Base-by-base conservation (phyloP, 1,140 invertebrate species). In the Drosophila paulistorum region DNA sequence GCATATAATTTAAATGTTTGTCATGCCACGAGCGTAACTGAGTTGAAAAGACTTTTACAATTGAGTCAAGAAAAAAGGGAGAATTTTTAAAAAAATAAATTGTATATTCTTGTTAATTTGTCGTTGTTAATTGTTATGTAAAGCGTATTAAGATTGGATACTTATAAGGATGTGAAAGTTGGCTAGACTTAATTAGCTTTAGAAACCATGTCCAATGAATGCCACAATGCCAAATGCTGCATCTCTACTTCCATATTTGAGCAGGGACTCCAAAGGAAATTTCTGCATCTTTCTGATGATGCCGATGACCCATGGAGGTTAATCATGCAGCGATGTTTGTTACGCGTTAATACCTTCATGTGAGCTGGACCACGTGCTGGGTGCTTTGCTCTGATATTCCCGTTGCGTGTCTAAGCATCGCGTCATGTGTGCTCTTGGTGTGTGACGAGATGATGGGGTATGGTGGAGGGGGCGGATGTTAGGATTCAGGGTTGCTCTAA, bases 261-360 rank as follows among this genome's bases (percentile, higher is more conserved):
- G 23, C 45, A 51, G 17, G 9, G 14, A 51, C 20, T 51, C 45
- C 17, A 51, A 23, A 9, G 20, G 45, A 51, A 20, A 23, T 23
- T 51, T 51, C 45, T 51, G 45, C 45, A 51, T 51, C 45, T 51
- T 23, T 9, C 45, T 51, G 17, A 20, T 39, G 57, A 64, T 77
- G 61, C 57, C 68, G 75, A 77, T 77, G 75, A 77, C 82, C 73
- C 63, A 75, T 77, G 57, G 62, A 76, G 89, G 89, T 90, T 91
- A 91, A 91, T 91, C 89, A 91, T 89, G 86, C 90, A 91, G 74
- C 82, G 83, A 79, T 90, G 84, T 77, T 62, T 87, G 83, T 91
- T 91, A 79, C 90, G 90, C 90, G 81, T 84, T 91, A 91, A 91
- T 91, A 91, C 90, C 90, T 91, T 84, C 90, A 91, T 91, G 90